phyloP scores from a whole-genome alignment of 2,113 vertebrate species.

The Syrrhaptes paradoxus region DNA sequence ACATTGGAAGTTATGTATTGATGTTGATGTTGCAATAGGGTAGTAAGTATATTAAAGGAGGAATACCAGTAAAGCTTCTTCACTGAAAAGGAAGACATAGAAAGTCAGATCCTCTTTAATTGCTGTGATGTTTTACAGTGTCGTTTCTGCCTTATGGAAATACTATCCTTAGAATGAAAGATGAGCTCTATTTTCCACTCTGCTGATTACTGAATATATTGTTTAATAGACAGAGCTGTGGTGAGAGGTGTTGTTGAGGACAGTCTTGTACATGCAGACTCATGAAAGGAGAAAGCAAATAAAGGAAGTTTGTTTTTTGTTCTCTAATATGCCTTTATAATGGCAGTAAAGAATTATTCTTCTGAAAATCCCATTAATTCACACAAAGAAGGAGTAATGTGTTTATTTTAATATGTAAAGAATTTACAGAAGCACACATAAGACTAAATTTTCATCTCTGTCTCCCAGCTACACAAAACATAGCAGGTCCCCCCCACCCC shows the following conservation, averaged over 20 bases:
- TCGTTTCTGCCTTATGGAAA: neutral
- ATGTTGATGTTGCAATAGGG: neutral
- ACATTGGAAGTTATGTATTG: neutral
- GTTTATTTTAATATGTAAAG: neutral
- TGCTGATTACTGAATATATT: neutral
- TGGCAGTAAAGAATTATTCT: neutral
- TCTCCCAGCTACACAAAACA: neutral
- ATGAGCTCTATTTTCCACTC: conserved; percentile 10
- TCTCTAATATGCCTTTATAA: neutral
- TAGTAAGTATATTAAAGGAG: neutral
- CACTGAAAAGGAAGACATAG: neutral
- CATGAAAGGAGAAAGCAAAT: neutral
- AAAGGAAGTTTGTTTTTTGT: neutral
- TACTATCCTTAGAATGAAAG: conserved; percentile 14
- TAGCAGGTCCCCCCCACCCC: too few relatives aligned
- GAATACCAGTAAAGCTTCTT: neutral
- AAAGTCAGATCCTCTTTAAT: neutral
- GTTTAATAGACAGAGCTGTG: neutral
- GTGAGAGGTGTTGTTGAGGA: neutral
- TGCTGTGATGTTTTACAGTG: neutral
- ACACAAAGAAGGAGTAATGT: neutral
- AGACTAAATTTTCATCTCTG: neutral
- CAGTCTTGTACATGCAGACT: neutral
- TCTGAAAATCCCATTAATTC: neutral
- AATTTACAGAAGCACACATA: neutral